Evolutionary conservation across 2,888 invertebrate species (phyloP), one percentile per base, ranked within the genome.

Genomic region (Tyria jacobaeae): DNA sequence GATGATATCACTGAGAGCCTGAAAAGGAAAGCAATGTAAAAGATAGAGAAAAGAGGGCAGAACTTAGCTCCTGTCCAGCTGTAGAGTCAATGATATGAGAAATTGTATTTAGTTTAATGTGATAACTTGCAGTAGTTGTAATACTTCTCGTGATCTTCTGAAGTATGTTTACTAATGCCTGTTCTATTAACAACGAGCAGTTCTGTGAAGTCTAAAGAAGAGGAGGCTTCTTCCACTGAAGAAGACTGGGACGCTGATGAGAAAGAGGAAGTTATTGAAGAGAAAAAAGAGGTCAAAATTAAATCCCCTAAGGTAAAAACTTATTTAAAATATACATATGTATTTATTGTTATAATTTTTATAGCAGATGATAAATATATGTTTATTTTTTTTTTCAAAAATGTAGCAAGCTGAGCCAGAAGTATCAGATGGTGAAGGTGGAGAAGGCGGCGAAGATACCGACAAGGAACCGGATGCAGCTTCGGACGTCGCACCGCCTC

Each of bases 381-480:
- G n/a, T n/a, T n/a, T n/a, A n/a, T n/a, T n/a, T n/a, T n/a, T n/a
- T n/a, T 15, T 12, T 39, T 41, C 17, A 31, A 39, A 25, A 52
- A 53, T 31, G 17, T 37, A 57, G 57, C 25, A 94, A 57, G 86
- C 87, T 12, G 92, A 91, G 60, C 89, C 85, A 31, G 76, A 75
- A 53, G 90, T 84, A 51, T 92, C 92, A 12, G 94, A 90, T 49
- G 90, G 89, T 10, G 94, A 91, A 51, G 90, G 84, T n/a, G 90
- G 87, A 50, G 94, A 93, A 37, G 92, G 86, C 48, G 94, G 94
- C 55, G 93, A 92, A 62, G 92, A 94, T 68, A 94, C 95, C 0
- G 94, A 95, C 70, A 95, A 95, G 73, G 95, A 95, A 61, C 93
- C 94, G 12, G 95, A 94, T 70, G 90, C 87, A 0, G 89, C 92